A percentile compares a stretch with the other conserved stretches of the same genome.
These are phyloP conservation scores for Drosophila sproati DNA, from an alignment of 1,140 invertebrate species.

Conservation along the genomic window DNA sequence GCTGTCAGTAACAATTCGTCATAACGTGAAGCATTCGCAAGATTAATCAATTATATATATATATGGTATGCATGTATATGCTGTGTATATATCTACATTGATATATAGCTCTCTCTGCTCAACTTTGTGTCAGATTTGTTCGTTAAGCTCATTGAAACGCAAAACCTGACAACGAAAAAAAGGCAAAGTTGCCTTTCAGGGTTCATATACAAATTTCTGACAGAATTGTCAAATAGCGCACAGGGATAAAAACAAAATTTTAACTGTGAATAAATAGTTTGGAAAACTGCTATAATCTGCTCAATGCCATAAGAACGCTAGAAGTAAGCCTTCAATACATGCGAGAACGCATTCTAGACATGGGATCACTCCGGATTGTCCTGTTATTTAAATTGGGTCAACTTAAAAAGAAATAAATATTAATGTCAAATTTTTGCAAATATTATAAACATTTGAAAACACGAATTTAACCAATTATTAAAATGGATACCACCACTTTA, in stretches of 20 bases:
- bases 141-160: slow-evolving; percentile 50
- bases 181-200: slow-evolving; percentile 25
- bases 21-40: slow-evolving; percentile 34
- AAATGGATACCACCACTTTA: too few relatives aligned
- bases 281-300: background rate
- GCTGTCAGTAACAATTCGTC: slow-evolving; percentile 59
- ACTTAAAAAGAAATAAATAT: background rate
- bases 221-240: slow-evolving; percentile 61
- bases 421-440: too few relatives aligned
- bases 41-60: slow-evolving; percentile 10
- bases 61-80: background rate
- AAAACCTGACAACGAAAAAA: slow-evolving; percentile 50
- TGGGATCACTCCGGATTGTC: background rate
- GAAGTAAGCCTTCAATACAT: background rate
- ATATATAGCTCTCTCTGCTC: slow-evolving; percentile 8
- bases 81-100: background rate
- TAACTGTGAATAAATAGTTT: background rate
- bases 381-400: background rate
- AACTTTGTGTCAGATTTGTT: slow-evolving; percentile 69
- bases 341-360: background rate
- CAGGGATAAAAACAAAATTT: slow-evolving; percentile 26
- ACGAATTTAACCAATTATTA: too few relatives aligned
- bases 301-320: background rate
- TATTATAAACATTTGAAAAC: too few relatives aligned
- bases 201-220: slow-evolving; percentile 35